Percentiles rank a stretch among this genome's conserved stretches.
Evolutionary conservation across 2,797 vertebrate species (phyloP).

Genomic region (Rhinogobio ventralis): DNA sequence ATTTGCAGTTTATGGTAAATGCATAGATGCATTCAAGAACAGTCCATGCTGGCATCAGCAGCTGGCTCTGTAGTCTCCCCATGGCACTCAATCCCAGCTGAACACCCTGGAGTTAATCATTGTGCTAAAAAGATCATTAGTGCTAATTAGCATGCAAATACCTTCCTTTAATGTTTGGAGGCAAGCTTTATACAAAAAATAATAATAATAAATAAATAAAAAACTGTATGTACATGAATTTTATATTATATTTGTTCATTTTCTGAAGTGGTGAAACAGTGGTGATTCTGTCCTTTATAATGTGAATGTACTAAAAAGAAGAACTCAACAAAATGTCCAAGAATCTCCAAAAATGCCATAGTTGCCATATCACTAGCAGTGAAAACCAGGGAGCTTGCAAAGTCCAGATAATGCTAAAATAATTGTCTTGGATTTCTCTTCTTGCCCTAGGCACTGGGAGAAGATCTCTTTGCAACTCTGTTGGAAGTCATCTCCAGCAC

Average conservation of each 20-base stretch:
- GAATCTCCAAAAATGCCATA: not conserved
- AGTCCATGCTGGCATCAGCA: constrained; percentile 56
- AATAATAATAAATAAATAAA: no score
- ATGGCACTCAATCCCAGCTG: constrained; percentile 64
- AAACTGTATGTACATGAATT: not conserved
- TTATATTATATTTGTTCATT: not conserved
- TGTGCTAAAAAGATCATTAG: constrained; percentile 75
- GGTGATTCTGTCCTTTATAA: no score
- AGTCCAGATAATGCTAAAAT: constrained; percentile 52
- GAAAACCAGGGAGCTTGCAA: constrained; percentile 33
- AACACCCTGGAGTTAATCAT: constrained; percentile 67
- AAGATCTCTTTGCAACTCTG: constrained; percentile 37
- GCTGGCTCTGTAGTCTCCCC: constrained; percentile 60
- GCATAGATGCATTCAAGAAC: constrained; percentile 37
- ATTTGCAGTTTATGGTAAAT: constrained; percentile 27
- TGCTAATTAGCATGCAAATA: constrained; percentile 76
- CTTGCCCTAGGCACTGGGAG: constrained; percentile 50
- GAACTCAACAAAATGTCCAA: not conserved
- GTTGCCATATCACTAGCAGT: constrained; percentile 22
- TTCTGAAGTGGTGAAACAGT: not conserved
- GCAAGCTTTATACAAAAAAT: constrained; percentile 21
- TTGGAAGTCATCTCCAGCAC: constrained; percentile 59
- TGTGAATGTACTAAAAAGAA: not conserved
- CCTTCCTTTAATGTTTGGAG: constrained; percentile 65
- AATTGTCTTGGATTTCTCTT: constrained; percentile 54